Base-by-base conservation (phyloP, 2,797 vertebrate genomes). In the Allobates femoralis region DNA sequence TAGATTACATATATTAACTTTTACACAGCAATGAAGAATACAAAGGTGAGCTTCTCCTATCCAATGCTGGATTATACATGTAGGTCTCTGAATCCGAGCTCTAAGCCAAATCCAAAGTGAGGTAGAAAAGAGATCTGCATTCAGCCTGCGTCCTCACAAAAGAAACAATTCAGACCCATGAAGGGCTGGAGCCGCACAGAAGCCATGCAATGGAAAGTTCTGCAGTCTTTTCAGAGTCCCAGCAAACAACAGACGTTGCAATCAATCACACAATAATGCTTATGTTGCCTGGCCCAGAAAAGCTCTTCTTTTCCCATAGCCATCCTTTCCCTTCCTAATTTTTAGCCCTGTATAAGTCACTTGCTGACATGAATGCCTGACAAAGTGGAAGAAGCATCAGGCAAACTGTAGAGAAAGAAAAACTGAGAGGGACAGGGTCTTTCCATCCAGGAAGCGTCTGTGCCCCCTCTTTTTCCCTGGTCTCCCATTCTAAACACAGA, bases 361-460 rank as follows among this genome's bases (percentile, higher is more conserved):
- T 28, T 23, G 60, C 23, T 46, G 41, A 28, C 51, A 67, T 73
- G 32, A 73, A 85, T 71, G 21, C 55, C 76, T 79, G 46, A n/a
- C 26, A 30, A 51, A 69, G 41, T 85, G 32, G 53, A 79, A 46
- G 67, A 16, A 55, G 64, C 26, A 77, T 51, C 74, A 26, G 15
- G 69, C 32, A 79, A 62, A 23, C 14, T 64, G 74, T 50, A 15
- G 41, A 32, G 34, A 60, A 69, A 28, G 37, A 79, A 80, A 8
- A 15, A 71, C 11, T 1, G 55, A 56, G 60, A 74, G 51, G 62
- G 83, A 80, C 58, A 74, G 58, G 55, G 34, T 83, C 60, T 87
- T 82, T 66, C 50, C 85, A 81, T 73, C 46, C 87, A 89, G 83
- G 86, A 87, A 87, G 79, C 37, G 81, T 56, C 64, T 87, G 69